These are phyloP conservation scores for Megathymus violae DNA, from an alignment of 1,140 invertebrate species.

Conservation along the genomic window DNA sequence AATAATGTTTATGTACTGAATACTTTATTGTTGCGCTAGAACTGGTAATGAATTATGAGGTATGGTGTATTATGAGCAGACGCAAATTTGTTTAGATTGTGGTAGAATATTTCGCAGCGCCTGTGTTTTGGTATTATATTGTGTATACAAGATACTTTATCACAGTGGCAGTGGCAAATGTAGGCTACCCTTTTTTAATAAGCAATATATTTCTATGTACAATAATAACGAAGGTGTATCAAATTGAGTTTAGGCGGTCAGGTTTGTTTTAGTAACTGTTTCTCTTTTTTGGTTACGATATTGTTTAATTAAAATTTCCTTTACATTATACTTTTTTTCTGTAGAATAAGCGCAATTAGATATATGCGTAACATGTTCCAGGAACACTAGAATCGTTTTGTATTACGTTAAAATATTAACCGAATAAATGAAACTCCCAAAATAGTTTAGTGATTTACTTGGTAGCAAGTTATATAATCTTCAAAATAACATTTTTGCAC, in stretches of 20 bases:
- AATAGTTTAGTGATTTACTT: no score
- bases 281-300: neutral
- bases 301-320: neutral
- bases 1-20: constrained; percentile 15
- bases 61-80: neutral
- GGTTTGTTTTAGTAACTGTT: neutral
- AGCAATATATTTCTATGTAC: neutral
- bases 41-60: constrained; percentile 5
- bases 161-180: constrained; percentile 30
- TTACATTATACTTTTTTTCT: no score
- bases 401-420: no score
- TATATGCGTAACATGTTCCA: no score
- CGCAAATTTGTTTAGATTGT: neutral
- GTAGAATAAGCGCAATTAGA: no score
- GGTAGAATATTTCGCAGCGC: neutral
- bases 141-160: constrained; percentile 14
- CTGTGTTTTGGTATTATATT: constrained; percentile 4
- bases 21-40: constrained; percentile 6
- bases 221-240: neutral
- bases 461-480: no score
- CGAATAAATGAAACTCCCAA: no score
- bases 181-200: constrained; percentile 3
- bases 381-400: no score
- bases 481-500: no score
- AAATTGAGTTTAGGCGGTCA: neutral